Conservation (phyloP, 2,797 vertebrate genomes). For the Falco cherrug region DNA sequence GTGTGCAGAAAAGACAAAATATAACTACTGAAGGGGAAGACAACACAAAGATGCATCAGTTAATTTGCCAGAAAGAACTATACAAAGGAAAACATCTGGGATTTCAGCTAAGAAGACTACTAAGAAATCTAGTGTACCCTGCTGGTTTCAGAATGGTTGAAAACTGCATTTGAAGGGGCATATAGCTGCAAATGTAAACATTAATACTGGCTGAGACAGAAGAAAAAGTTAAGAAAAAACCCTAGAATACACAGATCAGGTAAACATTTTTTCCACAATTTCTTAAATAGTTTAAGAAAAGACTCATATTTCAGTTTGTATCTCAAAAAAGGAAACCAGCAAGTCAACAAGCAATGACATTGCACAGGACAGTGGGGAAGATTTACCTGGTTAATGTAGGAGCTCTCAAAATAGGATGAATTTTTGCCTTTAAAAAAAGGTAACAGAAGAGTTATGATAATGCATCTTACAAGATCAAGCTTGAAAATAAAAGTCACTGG, state of each 20-base stretch:
- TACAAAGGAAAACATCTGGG: not conserved
- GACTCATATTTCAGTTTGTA: not conserved
- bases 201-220: not conserved
- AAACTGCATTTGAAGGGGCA: slow-evolving; percentile 70
- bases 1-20: slow-evolving; percentile 78
- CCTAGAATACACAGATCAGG: not conserved
- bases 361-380: not conserved
- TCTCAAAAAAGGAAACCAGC: not conserved
- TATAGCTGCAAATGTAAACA: slow-evolving; percentile 70
- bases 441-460: not conserved
- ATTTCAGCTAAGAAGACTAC: slow-evolving; percentile 34
- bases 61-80: no score
- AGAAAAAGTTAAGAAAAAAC: not conserved
- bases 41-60: slow-evolving; percentile 75
- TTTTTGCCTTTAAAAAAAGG: not conserved
- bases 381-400: not conserved
- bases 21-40: slow-evolving; percentile 70
- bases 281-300: not conserved
- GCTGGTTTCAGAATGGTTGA: slow-evolving; percentile 75
- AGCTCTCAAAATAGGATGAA: not conserved
- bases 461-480: slow-evolving; percentile 61
- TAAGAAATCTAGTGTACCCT: slow-evolving; percentile 65
- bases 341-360: slow-evolving; percentile 16
- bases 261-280: not conserved
- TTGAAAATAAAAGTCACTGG: slow-evolving; percentile 54